These are phyloP conservation scores for Hafferia zeledoni DNA, from an alignment of 2,797 vertebrate genomes.

Conservation along the genomic window DNA sequence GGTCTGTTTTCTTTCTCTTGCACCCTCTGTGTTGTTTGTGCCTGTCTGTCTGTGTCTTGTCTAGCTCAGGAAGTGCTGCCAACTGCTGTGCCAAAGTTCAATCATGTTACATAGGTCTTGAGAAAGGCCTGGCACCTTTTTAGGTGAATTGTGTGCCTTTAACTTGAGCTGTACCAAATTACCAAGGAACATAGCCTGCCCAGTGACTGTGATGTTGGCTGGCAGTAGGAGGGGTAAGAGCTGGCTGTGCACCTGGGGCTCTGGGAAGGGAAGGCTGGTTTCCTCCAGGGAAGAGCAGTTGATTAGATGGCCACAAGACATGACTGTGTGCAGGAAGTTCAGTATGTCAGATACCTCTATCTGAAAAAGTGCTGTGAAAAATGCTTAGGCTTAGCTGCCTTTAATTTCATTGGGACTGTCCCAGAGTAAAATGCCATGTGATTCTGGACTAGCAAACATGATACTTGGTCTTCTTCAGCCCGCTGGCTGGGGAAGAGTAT, in stretches of 20 bases:
- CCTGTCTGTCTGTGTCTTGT: constrained; percentile 6
- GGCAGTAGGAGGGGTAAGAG: not conserved
- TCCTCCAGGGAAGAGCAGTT: not conserved
- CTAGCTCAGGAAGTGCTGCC: constrained; percentile 10
- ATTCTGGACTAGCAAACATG: not conserved
- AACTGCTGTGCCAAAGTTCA: constrained; percentile 1
- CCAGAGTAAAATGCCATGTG: not conserved
- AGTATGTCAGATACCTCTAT: not conserved
- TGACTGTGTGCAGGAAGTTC: not conserved
- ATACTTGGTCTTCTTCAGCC: not conserved
- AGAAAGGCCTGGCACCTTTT: not conserved
- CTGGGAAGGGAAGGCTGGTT: not conserved
- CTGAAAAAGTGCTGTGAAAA: not conserved
- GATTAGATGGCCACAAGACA: not conserved
- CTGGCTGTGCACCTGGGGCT: not conserved
- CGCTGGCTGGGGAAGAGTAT: not conserved
- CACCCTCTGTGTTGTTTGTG: constrained; percentile 3
- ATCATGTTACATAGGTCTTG: not conserved
- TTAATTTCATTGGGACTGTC: not conserved
- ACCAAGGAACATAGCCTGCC: not conserved
- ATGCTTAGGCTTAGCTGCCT: not conserved
- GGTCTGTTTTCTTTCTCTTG: constrained; percentile 47
- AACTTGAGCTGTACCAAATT: not conserved
- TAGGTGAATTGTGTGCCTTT: not conserved
- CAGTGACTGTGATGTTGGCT: not conserved